Evolutionary conservation across 1,140 invertebrate genomes (phyloP).

Genomic region (Pseudomyrmex pallidus): DNA sequence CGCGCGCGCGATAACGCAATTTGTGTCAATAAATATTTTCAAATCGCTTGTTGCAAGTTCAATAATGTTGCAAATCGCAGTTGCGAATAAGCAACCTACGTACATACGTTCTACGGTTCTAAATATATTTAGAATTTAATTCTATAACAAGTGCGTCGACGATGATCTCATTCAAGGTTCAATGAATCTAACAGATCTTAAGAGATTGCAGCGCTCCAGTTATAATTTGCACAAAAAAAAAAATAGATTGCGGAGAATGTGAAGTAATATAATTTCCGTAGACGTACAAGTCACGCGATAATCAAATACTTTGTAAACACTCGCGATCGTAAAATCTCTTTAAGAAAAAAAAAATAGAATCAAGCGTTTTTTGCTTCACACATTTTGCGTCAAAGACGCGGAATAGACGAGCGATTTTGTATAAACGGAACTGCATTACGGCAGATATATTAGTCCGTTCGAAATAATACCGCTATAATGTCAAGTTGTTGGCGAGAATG

Average conservation of each 20-base stretch:
- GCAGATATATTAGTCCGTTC: neutral
- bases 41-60: neutral
- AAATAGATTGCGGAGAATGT: neutral
- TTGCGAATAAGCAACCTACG: too few species aligned
- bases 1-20: constrained; percentile 14
- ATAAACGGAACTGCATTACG: neutral
- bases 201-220: too few species aligned
- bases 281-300: too few species aligned
- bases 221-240: neutral
- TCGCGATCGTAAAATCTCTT: too few species aligned
- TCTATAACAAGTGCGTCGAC: neutral
- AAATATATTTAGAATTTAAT: neutral
- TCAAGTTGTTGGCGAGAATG: constrained; percentile 26
- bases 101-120: neutral
- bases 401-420: neutral
- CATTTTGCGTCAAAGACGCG: neutral
- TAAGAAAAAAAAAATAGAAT: neutral
- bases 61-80: neutral
- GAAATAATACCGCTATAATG: constrained; percentile 35
- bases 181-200: too few species aligned
- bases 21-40: too few species aligned
- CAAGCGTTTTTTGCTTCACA: neutral
- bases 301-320: too few species aligned
- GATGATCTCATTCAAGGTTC: neutral
- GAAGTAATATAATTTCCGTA: too few species aligned